A percentile compares a stretch with the other conserved stretches of the same genome.
Evolutionary conservation across 2,888 invertebrate genomes (phyloP).

Genomic region (Sarcophaga variegata): DNA sequence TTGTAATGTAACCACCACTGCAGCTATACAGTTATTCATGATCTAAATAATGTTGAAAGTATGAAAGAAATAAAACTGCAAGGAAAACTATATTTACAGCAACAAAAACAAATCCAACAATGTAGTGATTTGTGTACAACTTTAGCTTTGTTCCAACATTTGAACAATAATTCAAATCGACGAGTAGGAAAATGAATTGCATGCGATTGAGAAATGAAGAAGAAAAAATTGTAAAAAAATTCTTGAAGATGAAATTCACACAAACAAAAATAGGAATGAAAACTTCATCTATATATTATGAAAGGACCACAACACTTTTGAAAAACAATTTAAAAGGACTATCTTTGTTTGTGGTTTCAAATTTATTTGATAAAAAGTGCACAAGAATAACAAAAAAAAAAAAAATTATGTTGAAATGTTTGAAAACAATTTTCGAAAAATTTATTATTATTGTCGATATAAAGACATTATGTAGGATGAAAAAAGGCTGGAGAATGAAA

Average conservation of each 20-base stretch:
- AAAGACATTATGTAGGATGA: no score
- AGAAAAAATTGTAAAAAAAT: neutral
- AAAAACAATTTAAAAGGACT: conserved; percentile 9
- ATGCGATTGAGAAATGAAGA: neutral
- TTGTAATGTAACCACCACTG: conserved; percentile 42
- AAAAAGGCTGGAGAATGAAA: no score
- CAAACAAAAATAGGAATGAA: neutral
- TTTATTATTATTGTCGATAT: conserved; percentile 18
- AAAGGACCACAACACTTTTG: conserved; percentile 5
- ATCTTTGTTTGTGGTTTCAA: conserved; percentile 30
- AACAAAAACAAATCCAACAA: conserved; percentile 31
- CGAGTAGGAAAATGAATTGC: conserved; percentile 61
- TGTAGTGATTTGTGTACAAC: conserved; percentile 67
- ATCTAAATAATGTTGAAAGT: conserved; percentile 44
- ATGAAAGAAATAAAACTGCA: neutral
- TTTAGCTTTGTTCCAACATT: conserved; percentile 62
- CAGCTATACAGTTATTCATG: conserved; percentile 44
- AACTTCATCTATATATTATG: conserved; percentile 8
- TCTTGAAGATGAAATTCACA: neutral
- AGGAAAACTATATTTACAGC: neutral
- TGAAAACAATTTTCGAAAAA: conserved; percentile 5
- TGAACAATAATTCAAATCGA: conserved; percentile 69
- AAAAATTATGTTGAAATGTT: neutral
- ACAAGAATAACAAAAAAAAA: neutral
- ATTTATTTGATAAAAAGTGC: conserved; percentile 9